Evolutionary conservation across 2,113 vertebrate genomes (phyloP).

Genomic region (Litocranius walleri): DNA sequence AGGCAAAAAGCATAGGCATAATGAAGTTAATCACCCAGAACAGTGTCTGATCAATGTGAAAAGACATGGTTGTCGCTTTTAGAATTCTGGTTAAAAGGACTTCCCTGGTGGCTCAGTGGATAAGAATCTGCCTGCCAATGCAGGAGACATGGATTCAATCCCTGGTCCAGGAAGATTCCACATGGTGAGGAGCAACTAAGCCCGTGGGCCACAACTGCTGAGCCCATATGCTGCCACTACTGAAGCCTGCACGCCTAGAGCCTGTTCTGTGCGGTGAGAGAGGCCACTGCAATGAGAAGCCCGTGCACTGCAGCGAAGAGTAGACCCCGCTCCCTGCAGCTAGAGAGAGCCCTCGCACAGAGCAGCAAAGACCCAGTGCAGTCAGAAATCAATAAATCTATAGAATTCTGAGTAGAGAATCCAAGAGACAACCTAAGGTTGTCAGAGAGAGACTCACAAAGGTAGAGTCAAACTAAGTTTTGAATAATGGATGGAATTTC

Average conservation of each 20-base stretch:
- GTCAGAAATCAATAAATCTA: background rate
- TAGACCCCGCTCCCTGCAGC: background rate
- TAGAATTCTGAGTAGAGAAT: background rate
- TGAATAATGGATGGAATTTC: background rate
- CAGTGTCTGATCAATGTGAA: background rate
- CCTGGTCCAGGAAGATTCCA: background rate
- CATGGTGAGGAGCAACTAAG: background rate
- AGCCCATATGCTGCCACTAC: background rate
- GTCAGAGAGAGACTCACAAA: background rate
- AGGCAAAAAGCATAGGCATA: background rate
- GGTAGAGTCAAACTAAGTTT: background rate
- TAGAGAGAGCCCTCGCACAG: background rate
- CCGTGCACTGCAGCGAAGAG: background rate
- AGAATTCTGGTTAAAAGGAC: background rate
- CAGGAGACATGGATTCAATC: background rate
- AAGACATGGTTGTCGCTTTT: background rate
- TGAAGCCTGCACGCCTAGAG: background rate
- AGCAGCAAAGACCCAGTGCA: background rate
- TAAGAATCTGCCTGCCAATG: background rate
- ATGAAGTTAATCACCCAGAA: background rate
- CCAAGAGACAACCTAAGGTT: background rate
- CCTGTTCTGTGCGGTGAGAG: background rate
- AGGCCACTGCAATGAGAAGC: background rate
- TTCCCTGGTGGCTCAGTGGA: background rate
- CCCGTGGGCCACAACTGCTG: background rate